Percentiles rank a stretch among this genome's conserved stretches.
phyloP scores from a whole-genome alignment of 2,113 vertebrate genomes.

The Zingel zingel region DNA sequence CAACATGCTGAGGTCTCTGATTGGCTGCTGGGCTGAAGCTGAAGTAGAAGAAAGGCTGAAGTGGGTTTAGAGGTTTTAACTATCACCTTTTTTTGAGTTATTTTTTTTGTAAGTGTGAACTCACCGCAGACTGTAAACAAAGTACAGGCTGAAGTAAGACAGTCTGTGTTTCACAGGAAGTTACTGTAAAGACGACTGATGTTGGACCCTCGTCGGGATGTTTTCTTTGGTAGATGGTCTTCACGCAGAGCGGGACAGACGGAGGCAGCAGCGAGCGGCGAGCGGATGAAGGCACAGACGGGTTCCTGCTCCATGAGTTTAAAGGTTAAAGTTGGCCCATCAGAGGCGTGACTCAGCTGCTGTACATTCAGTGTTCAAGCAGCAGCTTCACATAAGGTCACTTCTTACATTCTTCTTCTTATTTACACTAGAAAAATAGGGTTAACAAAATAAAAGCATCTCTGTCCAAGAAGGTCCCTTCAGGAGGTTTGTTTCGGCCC shows the following conservation, averaged over 20 bases:
- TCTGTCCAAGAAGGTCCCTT: conserved; percentile 6
- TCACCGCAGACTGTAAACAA: conserved; percentile 15
- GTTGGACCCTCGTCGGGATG: not conserved
- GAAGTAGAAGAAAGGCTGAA: not conserved
- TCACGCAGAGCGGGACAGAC: too few species aligned
- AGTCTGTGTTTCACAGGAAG: not conserved
- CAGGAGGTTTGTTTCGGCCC: not conserved
- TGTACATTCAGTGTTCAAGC: conserved; percentile 18
- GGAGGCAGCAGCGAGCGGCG: too few species aligned
- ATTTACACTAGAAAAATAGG: conserved; percentile 53
- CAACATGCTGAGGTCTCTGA: not conserved
- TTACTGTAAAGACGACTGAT: not conserved
- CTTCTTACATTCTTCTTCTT: conserved; percentile 18
- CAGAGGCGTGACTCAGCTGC: not conserved
- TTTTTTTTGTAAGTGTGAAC: not conserved
- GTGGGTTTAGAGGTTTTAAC: not conserved
- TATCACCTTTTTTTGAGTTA: not conserved
- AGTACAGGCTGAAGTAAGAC: not conserved
- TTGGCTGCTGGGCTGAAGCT: conserved; percentile 2
- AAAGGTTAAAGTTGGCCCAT: not conserved
- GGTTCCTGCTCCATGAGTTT: not conserved
- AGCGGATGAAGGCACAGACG: conserved; percentile 15
- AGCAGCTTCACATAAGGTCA: conserved; percentile 28
- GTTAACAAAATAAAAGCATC: conserved; percentile 24
- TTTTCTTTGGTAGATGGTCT: conserved; percentile 1